phyloP scores from a whole-genome alignment of 2,113 vertebrate species.

The Smithornis capensis region DNA sequence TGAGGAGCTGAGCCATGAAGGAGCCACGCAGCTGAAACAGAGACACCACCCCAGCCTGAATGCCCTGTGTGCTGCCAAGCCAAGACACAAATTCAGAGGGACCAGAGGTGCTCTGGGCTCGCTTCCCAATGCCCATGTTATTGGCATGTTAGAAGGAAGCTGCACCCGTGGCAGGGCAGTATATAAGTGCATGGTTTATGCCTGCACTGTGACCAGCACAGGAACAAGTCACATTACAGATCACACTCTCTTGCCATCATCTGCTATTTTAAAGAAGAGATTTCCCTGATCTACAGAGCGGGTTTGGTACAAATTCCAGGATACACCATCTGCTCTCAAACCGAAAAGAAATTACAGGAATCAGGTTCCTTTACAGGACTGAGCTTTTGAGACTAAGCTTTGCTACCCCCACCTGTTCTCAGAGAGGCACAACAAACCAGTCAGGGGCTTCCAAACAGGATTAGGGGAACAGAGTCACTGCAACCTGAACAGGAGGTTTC shows the following conservation, averaged over 20 bases:
- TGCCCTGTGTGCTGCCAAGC: background rate
- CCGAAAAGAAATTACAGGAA: background rate
- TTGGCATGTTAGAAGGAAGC: accelerated
- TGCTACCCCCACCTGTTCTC: background rate
- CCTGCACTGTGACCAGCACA: background rate
- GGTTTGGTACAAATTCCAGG: background rate
- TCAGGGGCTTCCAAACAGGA: background rate
- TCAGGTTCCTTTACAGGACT: background rate
- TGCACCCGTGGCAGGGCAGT: background rate
- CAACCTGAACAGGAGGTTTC: background rate
- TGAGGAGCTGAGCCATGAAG: background rate
- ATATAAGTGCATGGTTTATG: accelerated
- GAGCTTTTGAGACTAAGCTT: background rate
- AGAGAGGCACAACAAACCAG: background rate
- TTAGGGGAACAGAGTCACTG: background rate
- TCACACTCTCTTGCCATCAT: background rate
- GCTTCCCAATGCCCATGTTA: accelerated
- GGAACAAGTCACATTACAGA: background rate
- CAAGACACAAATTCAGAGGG: background rate
- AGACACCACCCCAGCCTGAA: background rate
- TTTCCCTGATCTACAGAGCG: background rate
- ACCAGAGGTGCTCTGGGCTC: background rate
- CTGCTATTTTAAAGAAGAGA: background rate
- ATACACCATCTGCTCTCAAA: background rate
- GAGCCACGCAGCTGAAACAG: accelerated